Conservation (phyloP, 2,888 invertebrate species). For the Catocala sponsa region DNA sequence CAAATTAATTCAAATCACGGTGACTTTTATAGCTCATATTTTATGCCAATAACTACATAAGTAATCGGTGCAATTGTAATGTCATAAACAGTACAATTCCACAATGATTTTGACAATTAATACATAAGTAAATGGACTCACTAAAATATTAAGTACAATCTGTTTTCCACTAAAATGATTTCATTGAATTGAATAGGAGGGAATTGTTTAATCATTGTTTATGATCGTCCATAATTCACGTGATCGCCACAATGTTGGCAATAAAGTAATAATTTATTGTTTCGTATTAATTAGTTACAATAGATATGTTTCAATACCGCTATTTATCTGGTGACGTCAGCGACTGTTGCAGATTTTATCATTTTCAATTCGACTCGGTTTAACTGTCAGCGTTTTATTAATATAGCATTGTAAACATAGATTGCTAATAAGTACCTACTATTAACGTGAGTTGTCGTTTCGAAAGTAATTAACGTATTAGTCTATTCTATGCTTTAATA, state of each 20-base stretch:
- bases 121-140: conserved; percentile 35
- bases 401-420: neutral
- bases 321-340: conserved; percentile 42
- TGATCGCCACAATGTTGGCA: conserved; percentile 44
- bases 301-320: conserved; percentile 45
- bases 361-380: conserved; percentile 11
- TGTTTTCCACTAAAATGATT: conserved; percentile 44
- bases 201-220: conserved; percentile 52
- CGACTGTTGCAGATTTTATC: conserved; percentile 9
- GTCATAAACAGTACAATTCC: conserved; percentile 18
- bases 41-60: neutral
- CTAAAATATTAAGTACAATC: conserved; percentile 31
- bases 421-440: too few relatives aligned
- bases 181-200: conserved; percentile 45
- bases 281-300: conserved; percentile 49
- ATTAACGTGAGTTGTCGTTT: too few relatives aligned
- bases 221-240: conserved; percentile 51
- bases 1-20: too few relatives aligned
- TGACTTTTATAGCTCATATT: too few relatives aligned
- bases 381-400: conserved; percentile 3
- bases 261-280: conserved; percentile 55
- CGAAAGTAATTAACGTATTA: too few relatives aligned
- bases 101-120: conserved; percentile 29
- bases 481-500: too few relatives aligned
- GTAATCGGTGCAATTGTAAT: conserved; percentile 13